Percentiles rank a stretch among this genome's conserved stretches.
These are phyloP conservation scores for Zeugodacus cucurbitae DNA, from an alignment of 1,140 invertebrate genomes.

Conservation along the genomic window DNA sequence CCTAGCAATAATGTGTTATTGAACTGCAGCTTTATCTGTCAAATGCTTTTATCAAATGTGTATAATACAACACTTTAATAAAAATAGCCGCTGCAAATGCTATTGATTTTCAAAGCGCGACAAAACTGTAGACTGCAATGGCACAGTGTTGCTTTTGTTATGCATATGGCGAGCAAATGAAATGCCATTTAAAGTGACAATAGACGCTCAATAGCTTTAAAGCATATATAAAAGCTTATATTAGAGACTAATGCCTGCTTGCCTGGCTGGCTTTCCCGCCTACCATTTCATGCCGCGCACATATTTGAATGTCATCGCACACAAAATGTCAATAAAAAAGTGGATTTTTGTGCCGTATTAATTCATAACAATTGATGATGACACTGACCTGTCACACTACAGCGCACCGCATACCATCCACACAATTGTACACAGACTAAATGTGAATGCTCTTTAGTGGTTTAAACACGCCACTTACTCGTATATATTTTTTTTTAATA, in stretches of 20 bases:
- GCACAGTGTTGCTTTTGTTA: not conserved
- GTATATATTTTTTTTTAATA: not conserved
- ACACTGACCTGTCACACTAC: slow-evolving; percentile 34
- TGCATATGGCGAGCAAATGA: not conserved
- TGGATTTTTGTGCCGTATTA: not conserved
- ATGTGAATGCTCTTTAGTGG: not conserved
- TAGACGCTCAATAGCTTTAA: not conserved
- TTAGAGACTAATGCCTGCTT: not conserved
- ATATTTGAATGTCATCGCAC: not conserved
- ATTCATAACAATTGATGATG: slow-evolving; percentile 34
- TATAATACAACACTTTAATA: not conserved
- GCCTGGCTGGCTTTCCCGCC: not conserved
- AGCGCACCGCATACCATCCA: slow-evolving; percentile 6
- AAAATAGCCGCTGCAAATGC: not conserved
- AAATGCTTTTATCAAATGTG: too few species aligned
- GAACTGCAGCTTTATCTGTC: not conserved
- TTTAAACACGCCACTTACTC: not conserved
- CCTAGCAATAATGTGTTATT: not conserved
- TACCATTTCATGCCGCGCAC: not conserved
- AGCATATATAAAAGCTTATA: not conserved
- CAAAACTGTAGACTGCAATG: not conserved
- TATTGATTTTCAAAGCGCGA: not conserved
- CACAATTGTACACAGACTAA: not conserved
- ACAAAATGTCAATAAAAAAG: not conserved
- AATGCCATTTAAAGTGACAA: not conserved